Base-by-base conservation (phyloP, 2,888 invertebrate genomes). In the Agonopterix heracliana region DNA sequence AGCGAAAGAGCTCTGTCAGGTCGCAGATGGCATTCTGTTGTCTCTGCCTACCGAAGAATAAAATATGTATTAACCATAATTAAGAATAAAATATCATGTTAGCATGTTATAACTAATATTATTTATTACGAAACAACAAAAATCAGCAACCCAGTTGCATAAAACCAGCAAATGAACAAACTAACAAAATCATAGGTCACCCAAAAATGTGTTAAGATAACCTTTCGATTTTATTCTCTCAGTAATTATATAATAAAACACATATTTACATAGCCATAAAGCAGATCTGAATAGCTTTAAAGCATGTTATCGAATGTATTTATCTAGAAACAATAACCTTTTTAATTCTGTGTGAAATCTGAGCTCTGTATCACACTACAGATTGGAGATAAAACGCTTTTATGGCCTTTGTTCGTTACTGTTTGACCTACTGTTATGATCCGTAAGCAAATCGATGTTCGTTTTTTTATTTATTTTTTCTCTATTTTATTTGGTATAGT, bases 341-440 rank as follows among this genome's bases (percentile, higher is more conserved):
- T 68, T 66, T 59, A 55, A 62, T 61, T 63, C 63, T 64, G 66
- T 67, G 66, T 68, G 65, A 68, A 71, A 66, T 66, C 55, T 49
- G 55, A 67, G 52, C 57, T 46, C 47, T 54, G 49, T 57, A 66
- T 64, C 63, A 57, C 65, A 61, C 61, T 55, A 42, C 8, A 38
- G 54, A 63, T 67, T 67, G 52, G 46, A 17, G 59, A 59, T 66
- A 64, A 58, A 57, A 12, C 9, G 46, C 11, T 60, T 67, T 64
- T 62, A 60, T 60, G 46, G 61, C 53, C 54, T 64, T 62, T 61
- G 65, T 61, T 63, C 53, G 50, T 47, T 53, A 48, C 44, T 45
- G 49, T 49, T 54, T 51, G 54, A 54, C 55, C 56, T 50, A 55
- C 50, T 54, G 55, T 53, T 54, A 44, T 17, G 38, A n/a, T 10